A percentile compares a stretch with the other conserved stretches of the same genome.
Conservation (phyloP, 2,888 invertebrate genomes). For the Metellina segmentata region DNA sequence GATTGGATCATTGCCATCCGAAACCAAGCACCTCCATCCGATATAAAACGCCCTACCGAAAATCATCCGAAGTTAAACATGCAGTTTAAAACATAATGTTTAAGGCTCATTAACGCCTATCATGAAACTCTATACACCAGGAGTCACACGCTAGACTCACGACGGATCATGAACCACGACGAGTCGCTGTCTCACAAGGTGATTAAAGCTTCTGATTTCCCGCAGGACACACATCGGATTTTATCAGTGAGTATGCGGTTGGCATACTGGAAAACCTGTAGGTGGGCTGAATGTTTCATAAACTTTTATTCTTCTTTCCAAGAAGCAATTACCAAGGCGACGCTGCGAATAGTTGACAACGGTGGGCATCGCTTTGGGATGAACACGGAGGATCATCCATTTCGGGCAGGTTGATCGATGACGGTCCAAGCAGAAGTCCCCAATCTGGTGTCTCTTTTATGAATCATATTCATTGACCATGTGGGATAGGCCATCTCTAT, state of each 20-base stretch:
- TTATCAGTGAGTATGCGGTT: conserved; percentile 43
- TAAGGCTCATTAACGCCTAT: neutral
- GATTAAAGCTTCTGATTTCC: conserved; percentile 30
- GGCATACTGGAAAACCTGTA: conserved; percentile 16
- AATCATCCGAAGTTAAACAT: neutral
- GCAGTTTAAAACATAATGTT: neutral
- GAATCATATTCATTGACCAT: neutral
- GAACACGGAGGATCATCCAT: conserved; percentile 37
- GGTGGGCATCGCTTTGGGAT: conserved; percentile 38
- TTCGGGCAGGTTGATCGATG: conserved; percentile 36
- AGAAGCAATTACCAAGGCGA: conserved; percentile 26
- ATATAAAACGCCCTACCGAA: neutral
- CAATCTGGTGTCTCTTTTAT: neutral
- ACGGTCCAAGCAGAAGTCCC: neutral
- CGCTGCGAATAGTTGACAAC: conserved; percentile 11
- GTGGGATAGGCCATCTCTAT: conserved; percentile 11
- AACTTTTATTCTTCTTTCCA: neutral
- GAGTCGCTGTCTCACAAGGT: conserved; percentile 2
- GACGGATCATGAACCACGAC: neutral
- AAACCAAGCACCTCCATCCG: no score
- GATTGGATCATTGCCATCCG: no score
- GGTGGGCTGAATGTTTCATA: conserved; percentile 26
- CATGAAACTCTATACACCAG: no score
- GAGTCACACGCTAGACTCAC: no score
- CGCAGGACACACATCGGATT: conserved; percentile 1